Conservation (phyloP, 2,113 vertebrate genomes). For the Chiloscyllium plagiosum region DNA sequence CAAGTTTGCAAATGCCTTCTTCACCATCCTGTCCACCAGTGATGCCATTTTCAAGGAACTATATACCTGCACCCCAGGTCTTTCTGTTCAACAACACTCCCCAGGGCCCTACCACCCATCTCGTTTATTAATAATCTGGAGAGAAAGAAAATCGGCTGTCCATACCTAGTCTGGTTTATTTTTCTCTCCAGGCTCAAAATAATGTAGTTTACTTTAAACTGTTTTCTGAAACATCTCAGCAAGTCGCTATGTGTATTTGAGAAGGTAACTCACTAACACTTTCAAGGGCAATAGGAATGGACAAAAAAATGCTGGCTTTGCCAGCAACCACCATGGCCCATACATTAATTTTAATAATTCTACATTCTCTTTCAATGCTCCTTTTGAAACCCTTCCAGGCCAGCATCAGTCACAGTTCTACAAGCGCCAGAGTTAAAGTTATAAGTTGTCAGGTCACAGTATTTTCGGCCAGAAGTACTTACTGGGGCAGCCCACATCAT, state of each 20-base stretch:
- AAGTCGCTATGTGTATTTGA: neutral
- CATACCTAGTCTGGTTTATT: too few relatives aligned
- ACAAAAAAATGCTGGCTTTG: neutral
- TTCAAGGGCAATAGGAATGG: neutral
- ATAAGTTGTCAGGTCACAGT: too few relatives aligned
- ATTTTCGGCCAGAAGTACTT: too few relatives aligned
- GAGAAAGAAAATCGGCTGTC: too few relatives aligned
- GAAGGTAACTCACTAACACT: neutral
- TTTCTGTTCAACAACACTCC: too few relatives aligned
- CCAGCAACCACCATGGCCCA: neutral
- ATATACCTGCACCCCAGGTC: too few relatives aligned
- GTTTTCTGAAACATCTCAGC: neutral
- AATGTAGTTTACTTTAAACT: neutral
- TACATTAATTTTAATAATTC: neutral
- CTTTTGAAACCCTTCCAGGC: neutral
- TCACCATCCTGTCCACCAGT: too few relatives aligned
- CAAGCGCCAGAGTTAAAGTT: neutral
- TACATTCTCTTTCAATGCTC: neutral
- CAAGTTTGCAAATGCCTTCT: too few relatives aligned
- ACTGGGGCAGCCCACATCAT: too few relatives aligned
- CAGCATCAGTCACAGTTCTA: neutral
- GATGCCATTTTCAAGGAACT: too few relatives aligned
- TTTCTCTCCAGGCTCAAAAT: neutral
- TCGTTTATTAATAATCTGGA: neutral
- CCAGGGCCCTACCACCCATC: neutral